Percentiles rank a stretch among this genome's conserved stretches.
Evolutionary conservation across 2,888 invertebrate genomes (phyloP).

Genomic region (Beris chalybata): DNA sequence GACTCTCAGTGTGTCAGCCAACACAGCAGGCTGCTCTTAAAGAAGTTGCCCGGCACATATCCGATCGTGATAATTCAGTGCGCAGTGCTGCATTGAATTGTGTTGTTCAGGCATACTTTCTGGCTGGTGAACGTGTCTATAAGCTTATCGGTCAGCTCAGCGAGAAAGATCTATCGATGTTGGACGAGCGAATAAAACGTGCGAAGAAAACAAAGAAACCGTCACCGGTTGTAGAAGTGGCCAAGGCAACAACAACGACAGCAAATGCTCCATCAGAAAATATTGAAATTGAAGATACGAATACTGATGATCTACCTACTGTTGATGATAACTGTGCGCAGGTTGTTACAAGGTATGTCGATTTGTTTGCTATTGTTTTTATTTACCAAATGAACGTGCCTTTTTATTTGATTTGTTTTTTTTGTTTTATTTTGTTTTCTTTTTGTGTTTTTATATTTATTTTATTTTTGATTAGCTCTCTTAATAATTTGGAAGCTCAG

Average conservation of each 20-base stretch:
- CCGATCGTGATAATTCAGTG: constrained; percentile 94
- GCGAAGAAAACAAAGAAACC: constrained; percentile 69
- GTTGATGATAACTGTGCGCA: constrained; percentile 50
- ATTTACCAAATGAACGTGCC: background rate
- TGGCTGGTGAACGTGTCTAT: constrained; percentile 85
- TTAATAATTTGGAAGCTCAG: constrained; percentile 11
- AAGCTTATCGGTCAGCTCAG: constrained; percentile 90
- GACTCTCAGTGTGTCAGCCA: constrained; percentile 81
- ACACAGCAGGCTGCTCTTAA: constrained; percentile 74
- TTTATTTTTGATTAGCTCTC: constrained; percentile 22
- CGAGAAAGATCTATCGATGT: constrained; percentile 90
- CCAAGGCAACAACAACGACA: constrained; percentile 50
- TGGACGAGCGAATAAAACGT: constrained; percentile 95
- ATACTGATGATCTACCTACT: constrained; percentile 52
- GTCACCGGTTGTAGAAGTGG: constrained; percentile 51
- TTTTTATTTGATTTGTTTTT: no score
- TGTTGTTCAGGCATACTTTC: constrained; percentile 84
- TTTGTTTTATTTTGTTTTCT: background rate
- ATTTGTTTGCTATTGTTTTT: background rate
- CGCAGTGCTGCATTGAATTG: constrained; percentile 95
- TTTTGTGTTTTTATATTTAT: background rate
- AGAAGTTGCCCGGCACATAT: constrained; percentile 91
- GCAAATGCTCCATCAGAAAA: constrained; percentile 47
- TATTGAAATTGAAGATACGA: constrained; percentile 54
- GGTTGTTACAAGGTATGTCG: constrained; percentile 38